Evolutionary conservation across 2,113 vertebrate genomes (phyloP), one percentile per base, ranked within the genome.

Genomic region (Zapus hudsonius): DNA sequence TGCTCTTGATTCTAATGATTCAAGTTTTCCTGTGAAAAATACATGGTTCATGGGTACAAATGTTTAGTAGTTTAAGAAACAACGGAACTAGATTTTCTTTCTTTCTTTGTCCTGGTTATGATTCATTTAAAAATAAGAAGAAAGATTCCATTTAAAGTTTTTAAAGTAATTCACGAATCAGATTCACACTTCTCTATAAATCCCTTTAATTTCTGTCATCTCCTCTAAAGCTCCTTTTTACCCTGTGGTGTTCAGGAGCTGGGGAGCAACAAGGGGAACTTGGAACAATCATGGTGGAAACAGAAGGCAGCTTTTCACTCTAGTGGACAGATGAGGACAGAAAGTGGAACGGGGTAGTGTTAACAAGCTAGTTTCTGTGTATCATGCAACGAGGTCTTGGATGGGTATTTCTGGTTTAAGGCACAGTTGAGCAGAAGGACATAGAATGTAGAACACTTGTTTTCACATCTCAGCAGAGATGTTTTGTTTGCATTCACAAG

Each of bases 251-350:
- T 47, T 64, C 33, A 44, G 23, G 33, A 79, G 42, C 0, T 64
- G 52, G 11, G 47, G 0, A 66, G 7, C 9, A 64, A 64, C 15
- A 59, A 36, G 38, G 0, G 55, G 44, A 76, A 44, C 1, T 8
- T 12, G 0, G 27, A 40, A 8, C 12, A n/a, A 9, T 40, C 38
- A 20, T 19, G 2, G 10, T 1, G 3, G 11, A n/a, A 64, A n/a
- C 0, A 25, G 40, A 27, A 63, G 8, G 29, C 4, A 61, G 0
- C 0, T 55, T 2, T 87, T 38, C 12, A 20, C 2, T 63, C 3
- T 1, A 73, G 8, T 36, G 25, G 55, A 38, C 33, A 63, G 63
- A 2, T 42, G 2, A 25, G 17, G 29, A 1, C 27, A 84, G 75
- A 80, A 72, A 69, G 1, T 31, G 52, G 12, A 52, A 64, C 3